These are phyloP conservation scores for Drosophila eohydei DNA, from an alignment of 2,888 invertebrate genomes.

Conservation along the genomic window DNA sequence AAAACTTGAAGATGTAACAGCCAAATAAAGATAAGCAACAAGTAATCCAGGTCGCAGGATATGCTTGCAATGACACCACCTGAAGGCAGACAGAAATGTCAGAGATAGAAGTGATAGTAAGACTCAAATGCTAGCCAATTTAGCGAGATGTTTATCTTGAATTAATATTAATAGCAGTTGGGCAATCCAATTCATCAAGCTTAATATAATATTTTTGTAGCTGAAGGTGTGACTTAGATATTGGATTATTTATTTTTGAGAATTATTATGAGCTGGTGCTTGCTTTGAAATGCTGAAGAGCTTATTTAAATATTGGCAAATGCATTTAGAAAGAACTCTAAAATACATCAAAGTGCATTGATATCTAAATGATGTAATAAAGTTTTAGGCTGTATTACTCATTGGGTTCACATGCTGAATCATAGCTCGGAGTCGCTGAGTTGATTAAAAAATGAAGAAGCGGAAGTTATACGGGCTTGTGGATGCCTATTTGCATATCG, in stretches of 20 bases:
- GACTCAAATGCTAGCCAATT: neutral
- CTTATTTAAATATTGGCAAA: neutral
- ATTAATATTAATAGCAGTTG: neutral
- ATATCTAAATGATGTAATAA: neutral
- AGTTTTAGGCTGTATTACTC: conserved; percentile 7
- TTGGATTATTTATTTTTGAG: neutral
- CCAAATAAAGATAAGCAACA: conserved; percentile 26
- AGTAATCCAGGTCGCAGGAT: conserved; percentile 17
- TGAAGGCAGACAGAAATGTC: neutral
- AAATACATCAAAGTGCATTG: neutral
- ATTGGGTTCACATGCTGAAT: conserved; percentile 28
- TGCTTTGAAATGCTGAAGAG: neutral
- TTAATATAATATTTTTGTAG: neutral
- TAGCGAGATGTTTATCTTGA: conserved; percentile 1
- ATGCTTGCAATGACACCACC: conserved; percentile 9
- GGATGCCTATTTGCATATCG: conserved; percentile 25
- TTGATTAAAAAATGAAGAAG: neutral
- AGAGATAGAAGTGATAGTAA: neutral
- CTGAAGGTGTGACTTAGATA: neutral
- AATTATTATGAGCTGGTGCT: neutral
- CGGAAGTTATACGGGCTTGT: conserved; percentile 12
- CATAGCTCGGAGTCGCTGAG: conserved; percentile 2
- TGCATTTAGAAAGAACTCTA: neutral
- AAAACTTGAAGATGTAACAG: conserved; percentile 18
- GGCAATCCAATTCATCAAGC: neutral